phyloP scores from a whole-genome alignment of 2,797 vertebrate genomes.

The Staurois parvus region DNA sequence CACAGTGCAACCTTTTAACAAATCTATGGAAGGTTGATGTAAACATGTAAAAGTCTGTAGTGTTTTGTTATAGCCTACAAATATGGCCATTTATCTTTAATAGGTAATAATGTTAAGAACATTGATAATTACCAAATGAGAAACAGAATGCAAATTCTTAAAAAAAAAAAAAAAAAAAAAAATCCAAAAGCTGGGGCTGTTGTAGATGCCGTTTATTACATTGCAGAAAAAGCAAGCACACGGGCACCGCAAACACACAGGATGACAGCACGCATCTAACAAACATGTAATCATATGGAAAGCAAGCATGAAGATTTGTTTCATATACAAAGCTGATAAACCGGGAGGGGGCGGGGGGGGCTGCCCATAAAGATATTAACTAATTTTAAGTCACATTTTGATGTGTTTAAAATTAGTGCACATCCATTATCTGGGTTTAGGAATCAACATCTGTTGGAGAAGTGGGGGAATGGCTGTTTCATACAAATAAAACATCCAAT shows the following conservation, averaged over 20 bases:
- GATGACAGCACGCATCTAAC: constrained; percentile 45
- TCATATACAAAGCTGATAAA: constrained; percentile 14
- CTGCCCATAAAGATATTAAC: constrained; percentile 33
- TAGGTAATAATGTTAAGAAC: too few relatives aligned
- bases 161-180: too few relatives aligned
- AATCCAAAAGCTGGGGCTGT: too few relatives aligned
- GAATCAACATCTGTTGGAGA: neutral
- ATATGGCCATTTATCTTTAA: too few relatives aligned
- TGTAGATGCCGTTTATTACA: neutral
- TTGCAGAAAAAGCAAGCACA: constrained; percentile 39
- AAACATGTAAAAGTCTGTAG: too few relatives aligned
- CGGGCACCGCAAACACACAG: constrained; percentile 57
- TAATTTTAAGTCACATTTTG: constrained; percentile 53
- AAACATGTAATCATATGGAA: constrained; percentile 61
- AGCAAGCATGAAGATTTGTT: constrained; percentile 29
- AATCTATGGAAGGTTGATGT: too few relatives aligned
- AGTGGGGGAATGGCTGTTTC: neutral
- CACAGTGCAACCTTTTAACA: too few relatives aligned
- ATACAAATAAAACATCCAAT: neutral
- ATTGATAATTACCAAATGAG: too few relatives aligned
- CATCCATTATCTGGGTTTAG: constrained; percentile 43
- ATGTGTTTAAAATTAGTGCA: constrained; percentile 56
- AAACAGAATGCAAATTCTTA: too few relatives aligned
- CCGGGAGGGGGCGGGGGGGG: too few relatives aligned
- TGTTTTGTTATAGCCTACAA: too few relatives aligned